Conservation (phyloP, 1,140 invertebrate genomes). For the Drosophila kurseongensis region DNA sequence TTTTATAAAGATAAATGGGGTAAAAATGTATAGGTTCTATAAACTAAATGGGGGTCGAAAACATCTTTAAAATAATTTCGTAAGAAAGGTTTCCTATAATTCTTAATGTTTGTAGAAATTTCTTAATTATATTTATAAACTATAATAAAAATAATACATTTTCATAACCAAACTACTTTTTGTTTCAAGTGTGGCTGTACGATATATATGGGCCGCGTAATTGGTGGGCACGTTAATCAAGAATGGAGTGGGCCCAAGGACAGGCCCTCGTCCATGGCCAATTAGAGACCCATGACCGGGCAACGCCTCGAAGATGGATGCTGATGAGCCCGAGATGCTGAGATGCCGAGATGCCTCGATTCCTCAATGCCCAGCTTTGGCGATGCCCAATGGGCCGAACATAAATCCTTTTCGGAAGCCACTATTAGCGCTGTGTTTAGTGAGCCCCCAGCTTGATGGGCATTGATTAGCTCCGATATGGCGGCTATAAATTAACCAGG, state of each 20-base stretch:
- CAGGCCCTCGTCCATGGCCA: slow-evolving; percentile 48
- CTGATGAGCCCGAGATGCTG: slow-evolving; percentile 64
- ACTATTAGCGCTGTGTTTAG: slow-evolving; percentile 72
- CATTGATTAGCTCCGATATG: slow-evolving; percentile 66
- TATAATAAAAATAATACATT: too few species aligned
- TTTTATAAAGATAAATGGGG: too few species aligned
- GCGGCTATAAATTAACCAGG: slow-evolving; percentile 51
- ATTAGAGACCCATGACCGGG: slow-evolving; percentile 70
- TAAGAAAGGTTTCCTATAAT: too few species aligned
- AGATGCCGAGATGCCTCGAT: slow-evolving; percentile 9
- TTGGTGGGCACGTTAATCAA: slow-evolving; percentile 82
- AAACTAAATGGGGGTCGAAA: too few species aligned
- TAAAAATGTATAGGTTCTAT: too few species aligned
- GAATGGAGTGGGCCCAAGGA: slow-evolving; percentile 43
- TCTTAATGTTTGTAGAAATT: too few species aligned
- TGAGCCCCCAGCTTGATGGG: slow-evolving; percentile 59
- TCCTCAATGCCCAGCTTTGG: slow-evolving; percentile 2
- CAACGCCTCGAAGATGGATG: slow-evolving; percentile 71
- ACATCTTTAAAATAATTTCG: too few species aligned
- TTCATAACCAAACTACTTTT: background rate
- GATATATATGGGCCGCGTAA: slow-evolving; percentile 78
- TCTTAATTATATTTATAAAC: too few species aligned
- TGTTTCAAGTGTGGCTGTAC: background rate
- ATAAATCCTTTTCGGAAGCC: slow-evolving; percentile 69
- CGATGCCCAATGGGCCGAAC: slow-evolving; percentile 39